A percentile compares a stretch with the other conserved stretches of the same genome.
Evolutionary conservation across 2,888 invertebrate species (phyloP).

Genomic region (Drosophila histrio): DNA sequence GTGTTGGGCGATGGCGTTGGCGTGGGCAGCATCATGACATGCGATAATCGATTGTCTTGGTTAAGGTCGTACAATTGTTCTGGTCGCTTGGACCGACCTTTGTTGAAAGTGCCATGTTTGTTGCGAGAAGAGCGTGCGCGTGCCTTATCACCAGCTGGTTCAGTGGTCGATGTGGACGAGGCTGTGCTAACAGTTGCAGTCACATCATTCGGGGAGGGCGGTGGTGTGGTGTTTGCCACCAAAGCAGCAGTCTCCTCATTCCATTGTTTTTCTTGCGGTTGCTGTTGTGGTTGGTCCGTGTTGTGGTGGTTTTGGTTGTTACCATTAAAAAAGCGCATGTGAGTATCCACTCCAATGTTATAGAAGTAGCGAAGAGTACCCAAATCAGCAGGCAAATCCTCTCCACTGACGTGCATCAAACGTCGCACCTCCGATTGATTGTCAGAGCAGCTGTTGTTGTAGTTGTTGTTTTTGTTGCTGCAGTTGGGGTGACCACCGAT

Average conservation of each 20-base stretch:
- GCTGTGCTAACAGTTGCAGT: not conserved
- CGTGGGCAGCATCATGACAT: conserved; percentile 61
- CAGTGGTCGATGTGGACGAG: not conserved
- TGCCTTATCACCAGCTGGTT: conserved; percentile 4
- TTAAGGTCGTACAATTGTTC: conserved; percentile 44
- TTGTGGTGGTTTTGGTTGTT: conserved; percentile 24
- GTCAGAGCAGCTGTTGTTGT: not conserved
- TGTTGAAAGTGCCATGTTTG: conserved; percentile 18
- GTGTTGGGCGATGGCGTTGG: conserved; percentile 57
- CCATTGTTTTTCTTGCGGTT: conserved; percentile 19
- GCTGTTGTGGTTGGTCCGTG: conserved; percentile 48
- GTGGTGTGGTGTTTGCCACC: conserved; percentile 26
- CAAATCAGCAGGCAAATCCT: conserved; percentile 85
- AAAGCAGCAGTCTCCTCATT: conserved; percentile 4
- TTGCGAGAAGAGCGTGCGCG: not conserved
- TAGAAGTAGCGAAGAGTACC: conserved; percentile 88
- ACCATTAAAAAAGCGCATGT: conserved; percentile 31
- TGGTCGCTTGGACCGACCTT: conserved; percentile 41
- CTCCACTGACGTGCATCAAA: conserved; percentile 70
- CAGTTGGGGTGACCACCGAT: not conserved
- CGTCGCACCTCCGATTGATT: conserved; percentile 62
- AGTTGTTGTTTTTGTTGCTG: conserved; percentile 5
- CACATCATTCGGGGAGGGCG: conserved; percentile 32
- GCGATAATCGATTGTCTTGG: conserved; percentile 40
- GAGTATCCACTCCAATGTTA: conserved; percentile 87